Percentiles rank a stretch among this genome's conserved stretches.
These are phyloP conservation scores for Agriopis marginaria DNA, from an alignment of 2,888 invertebrate genomes.

Conservation along the genomic window DNA sequence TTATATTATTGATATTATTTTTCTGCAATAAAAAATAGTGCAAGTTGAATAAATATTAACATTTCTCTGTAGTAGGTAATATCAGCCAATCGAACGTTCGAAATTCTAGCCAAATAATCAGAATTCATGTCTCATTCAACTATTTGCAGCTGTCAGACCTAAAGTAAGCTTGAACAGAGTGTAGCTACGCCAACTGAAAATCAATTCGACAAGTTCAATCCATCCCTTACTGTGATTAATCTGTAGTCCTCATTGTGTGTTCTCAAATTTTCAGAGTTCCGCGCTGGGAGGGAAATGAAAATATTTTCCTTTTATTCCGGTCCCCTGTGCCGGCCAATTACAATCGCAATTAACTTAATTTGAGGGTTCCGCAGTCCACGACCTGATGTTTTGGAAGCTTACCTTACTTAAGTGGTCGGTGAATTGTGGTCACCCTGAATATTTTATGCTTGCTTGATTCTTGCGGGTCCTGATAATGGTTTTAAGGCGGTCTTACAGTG, in stretches of 20 bases:
- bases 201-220: not conserved
- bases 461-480: slow-evolving; percentile 34
- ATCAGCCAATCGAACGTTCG: too few relatives aligned
- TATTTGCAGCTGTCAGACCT: too few relatives aligned
- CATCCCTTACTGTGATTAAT: slow-evolving; percentile 13
- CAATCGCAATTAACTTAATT: slow-evolving; percentile 81
- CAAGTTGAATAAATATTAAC: too few relatives aligned
- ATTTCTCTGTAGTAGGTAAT: too few relatives aligned
- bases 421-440: slow-evolving; percentile 56
- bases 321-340: slow-evolving; percentile 71
- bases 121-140: too few relatives aligned
- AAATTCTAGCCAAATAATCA: too few relatives aligned
- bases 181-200: not conserved
- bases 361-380: slow-evolving; percentile 65
- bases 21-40: too few relatives aligned
- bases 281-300: slow-evolving; percentile 57
- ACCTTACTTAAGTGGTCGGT: slow-evolving; percentile 68
- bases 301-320: slow-evolving; percentile 77
- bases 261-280: slow-evolving; percentile 36
- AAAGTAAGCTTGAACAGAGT: too few relatives aligned
- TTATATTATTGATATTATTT: too few relatives aligned
- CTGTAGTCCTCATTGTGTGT: slow-evolving; percentile 15
- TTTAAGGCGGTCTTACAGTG: too few relatives aligned
- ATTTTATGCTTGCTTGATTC: slow-evolving; percentile 43
- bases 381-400: slow-evolving; percentile 63